A percentile compares a stretch with the other conserved stretches of the same genome.
These are phyloP conservation scores for Hemicordylus capensis DNA, from an alignment of 2,113 vertebrate genomes.

Conservation along the genomic window DNA sequence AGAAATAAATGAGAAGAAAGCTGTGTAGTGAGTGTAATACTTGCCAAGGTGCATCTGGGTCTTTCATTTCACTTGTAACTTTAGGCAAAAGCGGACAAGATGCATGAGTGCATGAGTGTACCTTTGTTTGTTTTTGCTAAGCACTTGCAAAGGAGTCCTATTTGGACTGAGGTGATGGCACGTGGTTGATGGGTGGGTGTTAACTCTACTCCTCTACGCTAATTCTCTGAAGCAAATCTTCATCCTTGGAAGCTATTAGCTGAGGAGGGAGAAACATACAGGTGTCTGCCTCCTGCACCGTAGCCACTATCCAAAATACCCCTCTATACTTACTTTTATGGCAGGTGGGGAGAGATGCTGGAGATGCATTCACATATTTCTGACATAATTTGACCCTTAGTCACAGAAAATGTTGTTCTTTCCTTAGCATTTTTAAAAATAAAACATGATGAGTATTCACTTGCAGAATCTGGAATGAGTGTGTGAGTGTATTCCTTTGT, in stretches of 20 bases:
- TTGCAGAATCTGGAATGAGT: conserved; percentile 19
- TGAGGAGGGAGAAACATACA: no score
- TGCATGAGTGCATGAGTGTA: not conserved
- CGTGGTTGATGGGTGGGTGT: no score
- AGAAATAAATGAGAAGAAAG: not conserved
- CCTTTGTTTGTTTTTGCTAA: not conserved
- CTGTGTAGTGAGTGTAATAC: not conserved
- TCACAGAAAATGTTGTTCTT: conserved; percentile 4
- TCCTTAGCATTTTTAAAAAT: conserved; percentile 15
- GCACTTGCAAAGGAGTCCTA: no score
- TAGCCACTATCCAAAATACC: no score
- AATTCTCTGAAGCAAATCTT: no score
- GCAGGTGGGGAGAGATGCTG: not conserved
- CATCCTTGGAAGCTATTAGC: no score
- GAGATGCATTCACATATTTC: no score
- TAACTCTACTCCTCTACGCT: no score
- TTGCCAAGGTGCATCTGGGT: not conserved
- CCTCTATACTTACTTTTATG: no score
- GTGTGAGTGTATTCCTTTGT: conserved; percentile 46
- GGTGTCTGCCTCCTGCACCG: no score
- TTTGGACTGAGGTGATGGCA: no score
- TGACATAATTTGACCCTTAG: not conserved
- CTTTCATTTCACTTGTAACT: not conserved
- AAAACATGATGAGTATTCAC: not conserved
- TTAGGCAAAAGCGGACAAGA: not conserved